Evolutionary conservation across 2,113 vertebrate species (phyloP).

Genomic region (Aplodontia rufa): DNA sequence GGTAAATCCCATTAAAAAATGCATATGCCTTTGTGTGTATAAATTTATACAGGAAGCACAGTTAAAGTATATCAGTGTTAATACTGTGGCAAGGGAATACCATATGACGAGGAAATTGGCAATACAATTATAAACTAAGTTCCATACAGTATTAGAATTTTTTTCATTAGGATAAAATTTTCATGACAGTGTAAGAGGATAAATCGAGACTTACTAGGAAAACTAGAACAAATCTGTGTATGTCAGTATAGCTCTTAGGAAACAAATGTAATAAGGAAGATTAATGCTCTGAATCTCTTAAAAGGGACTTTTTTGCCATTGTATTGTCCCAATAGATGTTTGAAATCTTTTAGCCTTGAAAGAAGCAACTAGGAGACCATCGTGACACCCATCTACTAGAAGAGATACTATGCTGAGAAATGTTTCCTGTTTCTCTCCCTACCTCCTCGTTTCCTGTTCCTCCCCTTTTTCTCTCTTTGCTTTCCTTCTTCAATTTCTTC

Average conservation of each 20-base stretch:
- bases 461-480: not conserved
- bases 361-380: not conserved
- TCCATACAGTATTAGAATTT: constrained; percentile 50
- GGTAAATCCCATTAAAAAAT: constrained; percentile 73
- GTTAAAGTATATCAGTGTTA: constrained; percentile 61
- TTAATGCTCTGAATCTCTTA: constrained; percentile 8
- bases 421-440: not conserved
- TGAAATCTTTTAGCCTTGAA: not conserved
- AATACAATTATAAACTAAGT: constrained; percentile 54
- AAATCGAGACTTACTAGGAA: constrained; percentile 10
- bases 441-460: not conserved
- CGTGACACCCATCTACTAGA: not conserved
- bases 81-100: constrained; percentile 31
- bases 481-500: not conserved
- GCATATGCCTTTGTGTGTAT: constrained; percentile 58
- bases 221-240: not conserved
- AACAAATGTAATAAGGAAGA: constrained; percentile 30
- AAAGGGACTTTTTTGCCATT: not conserved
- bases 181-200: constrained; percentile 42
- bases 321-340: not conserved
- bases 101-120: constrained; percentile 41
- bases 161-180: constrained; percentile 58
- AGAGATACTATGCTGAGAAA: not conserved
- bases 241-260: constrained; percentile 9
- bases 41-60: constrained; percentile 63